These are phyloP conservation scores for Asobara japonica DNA, from an alignment of 1,140 invertebrate genomes.

Conservation along the genomic window DNA sequence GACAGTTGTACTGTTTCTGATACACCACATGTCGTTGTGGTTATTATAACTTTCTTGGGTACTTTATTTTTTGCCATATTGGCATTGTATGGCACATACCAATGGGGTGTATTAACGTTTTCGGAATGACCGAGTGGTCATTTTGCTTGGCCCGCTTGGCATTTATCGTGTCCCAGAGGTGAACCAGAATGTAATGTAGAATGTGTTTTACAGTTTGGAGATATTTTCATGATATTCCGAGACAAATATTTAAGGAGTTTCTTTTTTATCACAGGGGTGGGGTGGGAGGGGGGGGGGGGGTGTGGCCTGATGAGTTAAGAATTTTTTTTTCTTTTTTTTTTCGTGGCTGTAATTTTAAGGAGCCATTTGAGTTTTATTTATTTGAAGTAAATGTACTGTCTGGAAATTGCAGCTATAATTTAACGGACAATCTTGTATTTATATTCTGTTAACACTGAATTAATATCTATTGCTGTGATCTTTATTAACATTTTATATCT, in stretches of 20 bases:
- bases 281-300: no score
- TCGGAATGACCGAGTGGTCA: background rate
- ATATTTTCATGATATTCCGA: background rate
- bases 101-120: background rate
- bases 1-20: background rate
- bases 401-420: background rate
- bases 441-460: background rate
- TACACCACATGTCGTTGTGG: background rate
- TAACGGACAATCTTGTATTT: slow-evolving; percentile 4
- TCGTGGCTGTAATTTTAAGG: background rate
- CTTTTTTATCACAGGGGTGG: background rate
- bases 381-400: background rate
- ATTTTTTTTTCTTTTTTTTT: background rate
- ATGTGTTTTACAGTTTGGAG: slow-evolving; percentile 6
- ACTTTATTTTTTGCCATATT: background rate
- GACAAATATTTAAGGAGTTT: background rate
- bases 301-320: no score
- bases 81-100: slow-evolving; percentile 3
- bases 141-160: background rate
- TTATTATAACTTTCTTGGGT: background rate
- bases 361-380: background rate
- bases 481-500: slow-evolving; percentile 20
- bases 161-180: background rate
- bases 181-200: background rate
- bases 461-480: background rate